Base-by-base conservation (phyloP, 2,888 invertebrate genomes). In the Himalopsyche tibetana region DNA sequence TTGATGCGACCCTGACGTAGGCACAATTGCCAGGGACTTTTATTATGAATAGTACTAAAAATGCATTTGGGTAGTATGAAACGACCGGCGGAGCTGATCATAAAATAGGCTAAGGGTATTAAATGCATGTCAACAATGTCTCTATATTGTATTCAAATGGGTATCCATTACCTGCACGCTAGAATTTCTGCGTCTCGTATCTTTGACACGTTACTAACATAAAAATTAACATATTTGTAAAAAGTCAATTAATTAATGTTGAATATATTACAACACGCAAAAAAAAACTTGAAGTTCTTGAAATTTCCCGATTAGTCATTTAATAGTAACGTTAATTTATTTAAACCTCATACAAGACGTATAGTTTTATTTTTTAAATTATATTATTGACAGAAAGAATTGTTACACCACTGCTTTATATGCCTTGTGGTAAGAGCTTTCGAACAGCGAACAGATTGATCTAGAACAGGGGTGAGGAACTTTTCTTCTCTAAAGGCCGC, bases 41-140 rank as follows among this genome's bases (percentile, higher is more conserved):
- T 74, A 15, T 74, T 12, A 74, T 74, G 36, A 74, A 74, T 36
- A 5, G 12, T 74, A 74, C 38, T 74, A 74, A 74, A 74, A 74
- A 74, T 74, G 74, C 74, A 74, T 74, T 74, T 74, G 38, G 38
- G 74, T 74, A 15, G 38, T 12, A 74, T 28, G 28, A 74, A 28
- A 74, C 38, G 15, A 36, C 28, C 38, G 1, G 74, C 36, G 38
- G 74, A 15, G 15, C 51, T 12, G 19, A 5, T 74, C 74, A 38
- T 74, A 74, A 74, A 74, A 74, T 74, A 74, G 74, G 74, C 38
- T 12, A 38, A 74, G 74, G 74, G 74, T 74, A 74, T 74, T 74
- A 74, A 74, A 36, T 36, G 74, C 74, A 38, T 74, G 38, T 74
- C 74, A 74, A 74, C 74, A 74, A 74, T 74, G 74, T 74, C 74